Evolutionary conservation across 2,797 vertebrate genomes (phyloP), one percentile per base, ranked within the genome.

Genomic region (Catamblyrhynchus diadema): DNA sequence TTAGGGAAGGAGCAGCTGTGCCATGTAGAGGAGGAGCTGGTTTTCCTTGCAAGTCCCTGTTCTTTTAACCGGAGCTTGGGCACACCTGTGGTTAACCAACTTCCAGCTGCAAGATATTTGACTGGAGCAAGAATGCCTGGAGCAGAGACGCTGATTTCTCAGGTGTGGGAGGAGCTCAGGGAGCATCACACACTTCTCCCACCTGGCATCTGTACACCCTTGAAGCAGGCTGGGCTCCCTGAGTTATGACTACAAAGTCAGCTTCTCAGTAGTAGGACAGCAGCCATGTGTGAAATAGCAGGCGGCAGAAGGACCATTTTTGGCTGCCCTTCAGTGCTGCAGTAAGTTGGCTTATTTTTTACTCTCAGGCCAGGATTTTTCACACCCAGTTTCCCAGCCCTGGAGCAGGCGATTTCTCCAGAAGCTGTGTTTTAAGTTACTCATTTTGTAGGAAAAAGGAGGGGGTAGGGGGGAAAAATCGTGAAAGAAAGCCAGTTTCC

Each of bases 91-190:
- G 71, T 86, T 79, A 78, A 82, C 42, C 65, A 69, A 2, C 47
- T 35, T 62, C 67, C 0, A 3, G n/a, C 42, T 27, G 2, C 1
- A 6, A 47, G 60, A 13, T 33, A 10, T 10, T 53, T 74, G 27
- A 54, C 66, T 15, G n/a, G 56, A 80, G 41, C 1, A 2, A 72
- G 59, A 88, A 30, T 33, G n/a, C 39, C 42, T 0, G 0, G n/a
- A 73, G 44, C 2, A 3, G 33, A 89, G 33, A 24, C 0, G 0
- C 44, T 1, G 3, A 16, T 39, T n/a, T 17, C 82, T 72, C 10
- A 22, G 56, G 39, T 18, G 20, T n/a, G 39, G 15, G 15, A 65
- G 62, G 30, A 69, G 27, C 50, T 88, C 44, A 50, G 59, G 22
- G 59, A 33, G 20, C 13, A 13, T 42, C 33, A 14, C n/a, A 48